Percentiles rank a stretch among this genome's conserved stretches.
Evolutionary conservation across 2,113 vertebrate genomes (phyloP).

Genomic region (Orthonyx spaldingii): DNA sequence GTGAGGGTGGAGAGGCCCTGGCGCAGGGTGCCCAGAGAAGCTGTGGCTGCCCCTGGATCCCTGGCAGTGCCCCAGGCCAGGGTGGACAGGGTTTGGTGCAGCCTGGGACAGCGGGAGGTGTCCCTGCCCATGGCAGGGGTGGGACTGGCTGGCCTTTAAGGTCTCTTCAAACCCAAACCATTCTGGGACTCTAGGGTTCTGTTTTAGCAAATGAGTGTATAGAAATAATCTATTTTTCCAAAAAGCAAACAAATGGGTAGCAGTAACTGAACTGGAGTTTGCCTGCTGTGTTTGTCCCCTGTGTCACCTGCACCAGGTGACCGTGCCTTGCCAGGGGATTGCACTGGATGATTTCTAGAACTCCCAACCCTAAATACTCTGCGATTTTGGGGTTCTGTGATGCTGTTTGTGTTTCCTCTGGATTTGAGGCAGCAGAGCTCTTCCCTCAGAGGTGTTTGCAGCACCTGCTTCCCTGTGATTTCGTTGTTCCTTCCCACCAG

Average conservation of each 20-base stretch:
- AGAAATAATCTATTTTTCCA: neutral
- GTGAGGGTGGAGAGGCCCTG: rapidly evolving
- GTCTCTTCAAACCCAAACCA: neutral
- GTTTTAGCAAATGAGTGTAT: neutral
- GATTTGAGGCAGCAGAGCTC: neutral
- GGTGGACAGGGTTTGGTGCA: rapidly evolving
- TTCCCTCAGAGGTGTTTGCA: neutral
- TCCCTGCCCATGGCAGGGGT: neutral
- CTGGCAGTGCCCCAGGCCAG: neutral
- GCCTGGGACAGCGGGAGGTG: rapidly evolving
- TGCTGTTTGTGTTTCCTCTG: neutral
- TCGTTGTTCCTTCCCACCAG: neutral
- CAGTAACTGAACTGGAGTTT: neutral
- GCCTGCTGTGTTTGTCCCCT: neutral
- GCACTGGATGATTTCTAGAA: neutral
- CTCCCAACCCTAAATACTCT: neutral
- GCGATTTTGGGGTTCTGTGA: neutral
- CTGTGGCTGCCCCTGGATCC: neutral
- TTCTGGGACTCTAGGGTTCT: neutral
- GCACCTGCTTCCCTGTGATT: neutral
- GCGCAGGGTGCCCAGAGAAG: neutral
- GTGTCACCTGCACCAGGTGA: neutral
- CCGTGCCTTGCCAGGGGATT: neutral
- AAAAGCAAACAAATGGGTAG: neutral
- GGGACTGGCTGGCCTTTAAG: rapidly evolving